Evolutionary conservation across 1,140 invertebrate genomes (phyloP).

Genomic region (Drosophila sulfurigaster): DNA sequence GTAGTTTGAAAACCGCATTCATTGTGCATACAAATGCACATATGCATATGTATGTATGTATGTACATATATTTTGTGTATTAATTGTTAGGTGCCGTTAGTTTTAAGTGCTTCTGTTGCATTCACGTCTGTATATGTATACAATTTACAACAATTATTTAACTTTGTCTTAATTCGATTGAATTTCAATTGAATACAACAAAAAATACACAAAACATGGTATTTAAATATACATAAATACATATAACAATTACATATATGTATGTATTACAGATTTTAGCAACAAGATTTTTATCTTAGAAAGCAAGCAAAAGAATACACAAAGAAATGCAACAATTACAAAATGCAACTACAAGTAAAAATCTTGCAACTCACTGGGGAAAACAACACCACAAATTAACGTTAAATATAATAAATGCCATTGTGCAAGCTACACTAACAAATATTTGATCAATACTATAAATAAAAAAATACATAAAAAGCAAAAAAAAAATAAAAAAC

Average conservation of each 20-base stretch:
- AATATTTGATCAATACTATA: slow-evolving; percentile 67
- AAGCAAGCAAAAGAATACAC: slow-evolving; percentile 38
- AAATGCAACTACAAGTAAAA: slow-evolving; percentile 53
- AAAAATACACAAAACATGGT: slow-evolving; percentile 15
- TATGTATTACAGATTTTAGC: slow-evolving; percentile 59
- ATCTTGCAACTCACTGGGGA: slow-evolving; percentile 83
- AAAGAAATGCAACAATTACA: slow-evolving; percentile 44
- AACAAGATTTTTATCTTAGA: slow-evolving; percentile 73
- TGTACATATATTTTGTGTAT: slow-evolving; percentile 71
- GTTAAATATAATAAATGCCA: slow-evolving; percentile 65
- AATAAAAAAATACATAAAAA: slow-evolving; percentile 29
- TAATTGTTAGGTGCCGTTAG: slow-evolving; percentile 73
- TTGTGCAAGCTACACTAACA: slow-evolving; percentile 47
- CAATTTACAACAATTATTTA: slow-evolving; percentile 46
- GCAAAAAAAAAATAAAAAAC: slow-evolving; percentile 23
- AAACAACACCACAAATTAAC: slow-evolving; percentile 84
- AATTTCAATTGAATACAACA: slow-evolving; percentile 4
- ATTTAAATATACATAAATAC: slow-evolving; percentile 19
- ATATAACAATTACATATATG: slow-evolving; percentile 5
- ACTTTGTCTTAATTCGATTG: slow-evolving; percentile 45
- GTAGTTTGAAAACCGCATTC: not conserved
- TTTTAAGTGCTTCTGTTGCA: slow-evolving; percentile 74
- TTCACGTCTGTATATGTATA: slow-evolving; percentile 53
- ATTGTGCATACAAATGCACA: slow-evolving; percentile 19
- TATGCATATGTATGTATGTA: slow-evolving; percentile 20